These are phyloP conservation scores for Cheilosia vernalis DNA, from an alignment of 2,888 invertebrate genomes.

Conservation along the genomic window DNA sequence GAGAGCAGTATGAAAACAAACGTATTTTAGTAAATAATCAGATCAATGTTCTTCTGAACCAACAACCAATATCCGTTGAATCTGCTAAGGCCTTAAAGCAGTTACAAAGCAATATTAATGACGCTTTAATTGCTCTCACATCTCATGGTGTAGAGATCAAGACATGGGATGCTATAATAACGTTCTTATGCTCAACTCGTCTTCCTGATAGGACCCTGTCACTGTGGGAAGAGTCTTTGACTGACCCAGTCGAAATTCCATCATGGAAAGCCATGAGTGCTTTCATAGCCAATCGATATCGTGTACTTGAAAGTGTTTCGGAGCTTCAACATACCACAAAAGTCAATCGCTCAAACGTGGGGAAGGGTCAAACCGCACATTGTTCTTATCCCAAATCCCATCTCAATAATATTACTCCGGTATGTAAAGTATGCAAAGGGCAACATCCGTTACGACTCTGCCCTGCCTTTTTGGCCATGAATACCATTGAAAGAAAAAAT, in stretches of 20 bases:
- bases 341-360: too few species aligned
- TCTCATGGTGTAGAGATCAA: neutral
- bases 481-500: too few species aligned
- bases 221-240: neutral
- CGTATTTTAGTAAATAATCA: constrained; percentile 3
- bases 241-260: neutral
- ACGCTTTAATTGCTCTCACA: neutral
- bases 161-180: neutral
- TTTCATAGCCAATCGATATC: neutral
- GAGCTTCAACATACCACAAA: neutral
- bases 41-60: constrained; percentile 27
- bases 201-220: neutral
- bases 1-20: neutral
- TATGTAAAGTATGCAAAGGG: constrained; percentile 29
- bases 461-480: constrained; percentile 2
- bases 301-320: neutral
- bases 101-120: neutral
- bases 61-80: neutral
- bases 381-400: too few species aligned
- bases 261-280: neutral
- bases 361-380: too few species aligned
- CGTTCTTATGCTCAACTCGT: neutral
- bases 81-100: neutral
- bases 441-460: constrained; percentile 44
- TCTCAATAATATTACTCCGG: neutral